These are phyloP conservation scores for Eleutherodactylus coqui DNA, from an alignment of 2,797 vertebrate genomes.

Conservation along the genomic window DNA sequence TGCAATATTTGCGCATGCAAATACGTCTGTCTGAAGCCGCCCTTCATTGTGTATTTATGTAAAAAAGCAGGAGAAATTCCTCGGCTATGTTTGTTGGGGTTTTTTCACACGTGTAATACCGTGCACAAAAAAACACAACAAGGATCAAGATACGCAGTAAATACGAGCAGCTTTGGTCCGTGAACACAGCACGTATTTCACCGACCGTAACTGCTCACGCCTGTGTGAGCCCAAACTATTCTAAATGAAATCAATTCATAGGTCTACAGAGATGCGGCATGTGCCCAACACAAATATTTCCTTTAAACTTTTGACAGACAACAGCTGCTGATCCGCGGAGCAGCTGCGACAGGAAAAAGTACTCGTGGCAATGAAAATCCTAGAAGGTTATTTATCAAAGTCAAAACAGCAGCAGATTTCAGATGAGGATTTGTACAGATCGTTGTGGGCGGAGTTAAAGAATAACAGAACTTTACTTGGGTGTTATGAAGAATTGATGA, in stretches of 20 bases:
- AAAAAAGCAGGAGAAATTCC: too few relatives aligned
- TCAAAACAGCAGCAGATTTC: conserved; percentile 36
- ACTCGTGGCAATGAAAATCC: conserved; percentile 51
- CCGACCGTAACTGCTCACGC: too few relatives aligned
- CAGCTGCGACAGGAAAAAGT: conserved; percentile 56
- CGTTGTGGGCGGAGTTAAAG: not conserved
- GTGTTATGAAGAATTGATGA: not conserved
- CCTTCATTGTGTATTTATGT: too few relatives aligned
- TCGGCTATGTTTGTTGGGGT: too few relatives aligned
- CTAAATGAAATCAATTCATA: not conserved
- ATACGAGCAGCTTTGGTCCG: too few relatives aligned
- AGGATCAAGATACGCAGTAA: too few relatives aligned
- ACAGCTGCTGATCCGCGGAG: conserved; percentile 58
- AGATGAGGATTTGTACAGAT: not conserved
- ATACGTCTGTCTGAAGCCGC: too few relatives aligned
- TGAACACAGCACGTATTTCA: too few relatives aligned
- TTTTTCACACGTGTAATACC: too few relatives aligned
- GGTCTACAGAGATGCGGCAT: conserved; percentile 23
- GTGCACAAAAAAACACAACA: too few relatives aligned
- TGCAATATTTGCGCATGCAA: too few relatives aligned
- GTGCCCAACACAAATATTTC: conserved; percentile 54
- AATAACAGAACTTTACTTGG: not conserved
- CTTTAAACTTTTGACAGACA: conserved; percentile 58
- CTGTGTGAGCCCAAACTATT: too few relatives aligned
- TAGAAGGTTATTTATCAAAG: conserved; percentile 55